Conservation (phyloP, 64 coral and sea anemone species). For the Stichodactyla mertensii region DNA sequence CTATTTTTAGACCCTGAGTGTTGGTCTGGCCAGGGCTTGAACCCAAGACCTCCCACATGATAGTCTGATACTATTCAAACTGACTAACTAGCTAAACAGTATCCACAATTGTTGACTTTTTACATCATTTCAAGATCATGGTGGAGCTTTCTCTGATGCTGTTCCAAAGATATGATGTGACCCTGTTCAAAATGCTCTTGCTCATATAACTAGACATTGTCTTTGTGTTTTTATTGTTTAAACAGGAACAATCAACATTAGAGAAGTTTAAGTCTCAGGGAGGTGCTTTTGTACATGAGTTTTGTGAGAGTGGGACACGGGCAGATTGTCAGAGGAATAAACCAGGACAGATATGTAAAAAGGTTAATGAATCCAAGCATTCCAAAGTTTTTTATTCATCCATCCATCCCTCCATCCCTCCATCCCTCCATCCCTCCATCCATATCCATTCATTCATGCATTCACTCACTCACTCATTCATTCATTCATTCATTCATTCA, state of each 20-base stretch:
- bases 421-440: not conserved
- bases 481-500: not conserved
- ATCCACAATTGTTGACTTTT: too few relatives aligned
- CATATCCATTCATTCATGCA: not conserved
- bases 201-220: too few relatives aligned
- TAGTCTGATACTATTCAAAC: too few relatives aligned
- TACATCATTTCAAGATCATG: too few relatives aligned
- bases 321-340: slow-evolving; percentile 82
- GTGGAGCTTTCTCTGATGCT: too few relatives aligned
- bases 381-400: not conserved
- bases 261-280: slow-evolving; percentile 98
- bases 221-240: not conserved
- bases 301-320: slow-evolving; percentile 96
- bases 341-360: slow-evolving; percentile 61
- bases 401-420: not conserved
- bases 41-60: too few relatives aligned
- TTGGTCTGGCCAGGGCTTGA: too few relatives aligned
- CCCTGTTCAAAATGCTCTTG: too few relatives aligned
- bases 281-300: slow-evolving; percentile 96
- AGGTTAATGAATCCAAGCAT: slow-evolving; percentile 33
- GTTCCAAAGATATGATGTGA: too few relatives aligned
- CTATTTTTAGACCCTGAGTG: too few relatives aligned
- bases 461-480: not conserved
- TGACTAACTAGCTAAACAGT: too few relatives aligned
- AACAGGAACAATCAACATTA: slow-evolving; percentile 84